Evolutionary conservation across 1,140 invertebrate species (phyloP), one percentile per base, ranked within the genome.

Genomic region (Panagrolaimus sp.): DNA sequence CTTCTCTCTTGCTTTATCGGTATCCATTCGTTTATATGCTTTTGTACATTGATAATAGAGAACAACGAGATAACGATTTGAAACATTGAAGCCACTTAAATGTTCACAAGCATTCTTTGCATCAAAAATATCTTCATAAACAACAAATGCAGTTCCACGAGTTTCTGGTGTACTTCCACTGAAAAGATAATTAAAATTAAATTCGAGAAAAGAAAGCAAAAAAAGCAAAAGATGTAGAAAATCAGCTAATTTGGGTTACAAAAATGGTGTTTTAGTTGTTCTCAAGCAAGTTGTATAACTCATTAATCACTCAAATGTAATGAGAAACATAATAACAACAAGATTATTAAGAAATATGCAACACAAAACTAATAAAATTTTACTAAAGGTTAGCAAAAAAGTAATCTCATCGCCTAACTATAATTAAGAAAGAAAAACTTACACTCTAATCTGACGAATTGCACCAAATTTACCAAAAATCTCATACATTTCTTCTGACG

Each of bases 401-500:
- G n/a, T n/a, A n/a, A n/a, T n/a, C n/a, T n/a, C n/a, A n/a, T n/a
- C n/a, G n/a, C n/a, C n/a, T n/a, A n/a, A n/a, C n/a, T 38, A 38
- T 38, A 38, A 38, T 4, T 4, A 38, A 1, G 24, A 6, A n/a
- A 12, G 32, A 38, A 46, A 72, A 82, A 90, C 91, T 90, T 89
- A 95, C 90, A 97, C 91, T 87, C 96, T 86, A 68, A 99, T 98
- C 87, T 99, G 96, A 76, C 96, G 85, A 69, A 99, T 97, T 15
- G 96, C 95, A 81, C 96, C 96, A 87, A 97, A 99, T 88, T 98
- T 98, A 44, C 96, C 96, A 88, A 99, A 99, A 74, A 99, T 99
- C 86, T 99, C 96, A 83, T 99, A 99, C 96, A 99, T 98, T 89
- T 99, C 96, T 87, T 99, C 96, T n/a, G 92, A 92, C 65, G 94